Evolutionary conservation across 2,888 invertebrate genomes (phyloP), one percentile per base, ranked within the genome.

Genomic region (Archips crataeganus): DNA sequence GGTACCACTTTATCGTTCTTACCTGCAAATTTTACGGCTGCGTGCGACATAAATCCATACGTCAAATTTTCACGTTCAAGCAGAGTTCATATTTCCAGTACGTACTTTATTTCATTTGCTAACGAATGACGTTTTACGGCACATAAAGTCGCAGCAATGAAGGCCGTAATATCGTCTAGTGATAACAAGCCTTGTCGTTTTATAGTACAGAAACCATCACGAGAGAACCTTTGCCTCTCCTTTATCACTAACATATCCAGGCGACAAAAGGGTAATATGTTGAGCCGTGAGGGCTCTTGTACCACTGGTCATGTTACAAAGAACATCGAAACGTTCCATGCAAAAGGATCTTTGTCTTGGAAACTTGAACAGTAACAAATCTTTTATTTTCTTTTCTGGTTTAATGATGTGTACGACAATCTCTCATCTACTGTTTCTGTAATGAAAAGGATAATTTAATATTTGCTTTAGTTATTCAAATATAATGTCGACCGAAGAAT

Each of bases 171-270:
- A 83, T 84, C 75, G 78, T 78, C 82, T 82, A 84, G 83, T 87
- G 85, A 85, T 86, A 87, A 86, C 84, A 86, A 84, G 84, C 75
- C 82, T 79, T 77, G 79, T 79, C 76, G 75, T 84, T 83, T 83
- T 80, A 83, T 76, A 74, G 77, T 76, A 66, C 71, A 42, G 67
- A 69, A 75, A 74, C 84, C 84, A 83, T 77, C 75, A 71, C 72
- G n/a, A 13, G 62, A 77, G 83, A 80, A 59, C 84, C 77, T 11
- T 71, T 76, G 23, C 74, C 71, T 23, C 75, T 72, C 70, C 71
- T 75, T 60, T 69, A 69, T 72, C 61, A 15, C n/a, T 13, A 64
- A 6, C 49, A 57, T 13, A n/a, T 51, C 34, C n/a, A 11, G 73
- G 49, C 61, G 57, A 34, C 59, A 39, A 76, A 80, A 80, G 78